A percentile compares a stretch with the other conserved stretches of the same genome.
These are phyloP conservation scores for Pteropus rufus DNA, from an alignment of 2,797 vertebrate species.

Conservation along the genomic window DNA sequence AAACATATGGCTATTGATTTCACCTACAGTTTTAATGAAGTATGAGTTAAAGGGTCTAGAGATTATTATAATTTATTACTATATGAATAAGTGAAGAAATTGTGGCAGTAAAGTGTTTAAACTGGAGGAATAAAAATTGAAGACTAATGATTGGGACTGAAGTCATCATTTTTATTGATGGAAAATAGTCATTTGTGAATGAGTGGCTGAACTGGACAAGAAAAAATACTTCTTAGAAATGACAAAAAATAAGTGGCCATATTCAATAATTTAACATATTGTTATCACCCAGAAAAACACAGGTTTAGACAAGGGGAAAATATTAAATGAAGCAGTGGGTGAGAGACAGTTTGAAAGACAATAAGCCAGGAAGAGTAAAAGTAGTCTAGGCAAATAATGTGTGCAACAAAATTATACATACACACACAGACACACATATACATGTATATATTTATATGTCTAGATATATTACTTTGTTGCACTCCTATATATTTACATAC, in stretches of 20 bases:
- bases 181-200: neutral
- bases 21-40: slow-evolving; percentile 1
- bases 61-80: neutral
- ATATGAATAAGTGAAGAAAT: slow-evolving; percentile 4
- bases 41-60: neutral
- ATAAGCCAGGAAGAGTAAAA: neutral
- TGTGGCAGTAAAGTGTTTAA: neutral
- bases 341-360: neutral
- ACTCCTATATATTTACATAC: neutral
- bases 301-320: neutral
- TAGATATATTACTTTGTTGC: neutral
- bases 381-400: neutral
- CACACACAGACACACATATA: neutral
- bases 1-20: neutral
- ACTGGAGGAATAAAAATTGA: neutral
- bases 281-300: neutral
- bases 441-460: neutral
- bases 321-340: neutral
- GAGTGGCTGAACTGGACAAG: neutral
- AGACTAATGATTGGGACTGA: neutral
- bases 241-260: neutral
- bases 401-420: neutral
- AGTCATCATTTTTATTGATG: neutral
- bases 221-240: neutral
- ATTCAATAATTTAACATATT: neutral